Conservation (phyloP, 2,113 vertebrate genomes). For the Bos taurus region DNA sequence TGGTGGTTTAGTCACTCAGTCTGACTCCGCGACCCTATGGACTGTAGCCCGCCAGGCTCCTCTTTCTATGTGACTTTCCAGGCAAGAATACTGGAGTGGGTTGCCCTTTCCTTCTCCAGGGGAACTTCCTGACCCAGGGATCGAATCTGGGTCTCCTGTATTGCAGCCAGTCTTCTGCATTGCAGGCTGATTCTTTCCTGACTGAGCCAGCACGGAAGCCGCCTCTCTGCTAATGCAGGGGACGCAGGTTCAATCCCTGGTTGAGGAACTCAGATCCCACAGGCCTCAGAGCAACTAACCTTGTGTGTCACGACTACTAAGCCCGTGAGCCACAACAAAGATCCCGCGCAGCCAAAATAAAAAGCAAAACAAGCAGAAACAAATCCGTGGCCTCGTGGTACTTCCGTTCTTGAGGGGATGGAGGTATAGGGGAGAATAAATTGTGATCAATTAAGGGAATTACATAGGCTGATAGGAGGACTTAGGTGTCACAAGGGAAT, state of each 20-base stretch:
- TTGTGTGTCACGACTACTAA: neutral
- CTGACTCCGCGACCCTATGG: neutral
- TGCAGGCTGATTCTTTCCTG: neutral
- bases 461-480: neutral
- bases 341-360: neutral
- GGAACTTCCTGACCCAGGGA: neutral
- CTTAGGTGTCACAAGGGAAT: neutral
- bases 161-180: neutral
- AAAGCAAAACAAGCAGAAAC: neutral
- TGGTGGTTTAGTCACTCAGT: neutral
- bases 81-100: neutral
- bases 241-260: neutral
- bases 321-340: neutral
- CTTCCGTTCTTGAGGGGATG: neutral
- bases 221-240: neutral
- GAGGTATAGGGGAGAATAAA: neutral
- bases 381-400: neutral
- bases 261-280: neutral
- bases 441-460: neutral
- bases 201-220: neutral
- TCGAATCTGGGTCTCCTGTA: neutral
- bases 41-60: neutral
- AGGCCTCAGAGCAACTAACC: neutral
- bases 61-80: neutral
- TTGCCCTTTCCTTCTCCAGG: neutral